These are phyloP conservation scores for Montipora sp. DNA, from an alignment of 64 coral and sea anemone species.

Conservation along the genomic window DNA sequence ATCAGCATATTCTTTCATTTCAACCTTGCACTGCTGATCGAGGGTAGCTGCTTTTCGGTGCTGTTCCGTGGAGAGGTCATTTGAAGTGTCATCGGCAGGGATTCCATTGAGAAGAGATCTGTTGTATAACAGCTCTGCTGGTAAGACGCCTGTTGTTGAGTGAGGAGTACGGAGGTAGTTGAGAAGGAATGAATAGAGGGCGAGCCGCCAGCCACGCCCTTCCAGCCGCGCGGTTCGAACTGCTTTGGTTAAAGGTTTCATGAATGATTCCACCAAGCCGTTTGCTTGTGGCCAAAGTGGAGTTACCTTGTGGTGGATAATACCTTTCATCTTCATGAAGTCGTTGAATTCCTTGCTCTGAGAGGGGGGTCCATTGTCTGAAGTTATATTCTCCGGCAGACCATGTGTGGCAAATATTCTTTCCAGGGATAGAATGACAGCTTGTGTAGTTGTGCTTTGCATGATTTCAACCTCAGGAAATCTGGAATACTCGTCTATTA, in stretches of 20 bases:
- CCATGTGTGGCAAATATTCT: conserved; percentile 18
- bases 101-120: not conserved
- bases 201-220: not conserved
- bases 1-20: not conserved
- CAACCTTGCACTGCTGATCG: not conserved
- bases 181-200: too few relatives aligned
- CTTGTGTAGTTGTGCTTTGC: too few relatives aligned
- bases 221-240: not conserved
- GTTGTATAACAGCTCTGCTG: too few relatives aligned
- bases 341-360: not conserved
- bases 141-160: not conserved
- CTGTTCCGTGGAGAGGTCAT: not conserved
- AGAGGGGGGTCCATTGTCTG: conserved; percentile 43
- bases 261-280: not conserved
- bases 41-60: not conserved
- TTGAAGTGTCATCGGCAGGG: not conserved
- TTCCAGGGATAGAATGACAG: too few relatives aligned
- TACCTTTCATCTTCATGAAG: not conserved
- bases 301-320: not conserved
- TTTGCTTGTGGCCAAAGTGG: conserved; percentile 25
- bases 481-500: too few relatives aligned
- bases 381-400: conserved; percentile 13
- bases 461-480: too few relatives aligned
- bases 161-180: not conserved
- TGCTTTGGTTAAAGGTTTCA: conserved; percentile 1